These are phyloP conservation scores for Pseudanteris insignis DNA, from an alignment of 2,888 invertebrate species.

Conservation along the genomic window DNA sequence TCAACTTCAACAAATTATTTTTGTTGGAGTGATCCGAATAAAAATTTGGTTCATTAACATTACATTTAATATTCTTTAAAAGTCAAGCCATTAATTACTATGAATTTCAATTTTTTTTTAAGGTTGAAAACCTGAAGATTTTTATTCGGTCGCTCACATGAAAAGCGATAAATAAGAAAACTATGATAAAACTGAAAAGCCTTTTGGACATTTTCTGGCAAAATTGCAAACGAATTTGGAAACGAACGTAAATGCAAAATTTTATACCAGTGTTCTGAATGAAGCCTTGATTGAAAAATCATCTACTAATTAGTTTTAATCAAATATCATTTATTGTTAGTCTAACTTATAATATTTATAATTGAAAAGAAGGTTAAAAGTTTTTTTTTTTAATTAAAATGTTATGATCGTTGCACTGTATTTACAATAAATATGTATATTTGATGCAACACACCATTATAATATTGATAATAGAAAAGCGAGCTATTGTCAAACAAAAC, in stretches of 20 bases:
- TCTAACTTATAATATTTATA: slow-evolving; percentile 33
- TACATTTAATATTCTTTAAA: too few relatives aligned
- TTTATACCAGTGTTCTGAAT: slow-evolving; percentile 19
- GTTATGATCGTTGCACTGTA: slow-evolving; percentile 28
- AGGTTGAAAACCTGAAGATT: slow-evolving; percentile 33
- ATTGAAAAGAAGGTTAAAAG: slow-evolving; percentile 27
- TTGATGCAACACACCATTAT: too few relatives aligned
- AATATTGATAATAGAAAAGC: too few relatives aligned
- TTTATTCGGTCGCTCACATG: slow-evolving; percentile 31
- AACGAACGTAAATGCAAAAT: slow-evolving; percentile 18
- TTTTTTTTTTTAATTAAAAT: too few relatives aligned
- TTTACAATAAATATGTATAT: too few relatives aligned
- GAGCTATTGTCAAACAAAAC: too few relatives aligned
- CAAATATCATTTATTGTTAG: slow-evolving; percentile 17
- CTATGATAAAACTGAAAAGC: slow-evolving; percentile 4
- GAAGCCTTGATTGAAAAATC: slow-evolving; percentile 6
- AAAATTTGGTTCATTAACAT: slow-evolving; percentile 2
- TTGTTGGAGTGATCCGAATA: slow-evolving; percentile 29
- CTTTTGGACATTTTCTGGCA: slow-evolving; percentile 1
- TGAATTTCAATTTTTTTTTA: slow-evolving; percentile 15
- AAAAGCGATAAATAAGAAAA: slow-evolving; percentile 5
- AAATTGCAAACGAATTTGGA: slow-evolving; percentile 7
- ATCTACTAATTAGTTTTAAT: background rate
- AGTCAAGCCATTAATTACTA: background rate
- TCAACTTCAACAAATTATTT: background rate